Evolutionary conservation across 2,888 invertebrate species (phyloP), one percentile per base, ranked within the genome.

Genomic region (Hemicrepidius hirtus): DNA sequence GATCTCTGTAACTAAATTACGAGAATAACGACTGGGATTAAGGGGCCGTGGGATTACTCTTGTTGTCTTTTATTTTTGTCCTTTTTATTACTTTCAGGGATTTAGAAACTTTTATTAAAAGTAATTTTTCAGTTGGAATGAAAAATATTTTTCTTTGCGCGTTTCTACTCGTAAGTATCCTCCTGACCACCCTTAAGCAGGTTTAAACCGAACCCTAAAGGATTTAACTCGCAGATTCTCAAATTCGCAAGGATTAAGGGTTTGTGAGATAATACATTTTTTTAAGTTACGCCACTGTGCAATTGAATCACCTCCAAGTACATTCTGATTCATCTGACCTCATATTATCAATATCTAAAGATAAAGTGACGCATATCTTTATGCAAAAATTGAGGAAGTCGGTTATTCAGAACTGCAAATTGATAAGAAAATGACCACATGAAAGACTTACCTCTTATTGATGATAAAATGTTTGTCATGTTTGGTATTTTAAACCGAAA

Each of bases 321-420:
- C 16, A 12, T 57, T 57, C 57, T 57, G 57, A 57, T 57, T 57
- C 57, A 57, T 57, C 57, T 57, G 35, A 24, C 24, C 57, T 57
- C n/a, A 13, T 13, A 28, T 57, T 57, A 57, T 57, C 57, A 18
- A 35, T 10, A 57, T 3, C 18, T 57, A 37, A 57, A 37, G 35
- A 57, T 37, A 20, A 50, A 24, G 28, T 57, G 57, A 57, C 57
- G n/a, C 35, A 28, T 24, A 20, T 28, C 10, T 16, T 57, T n/a
- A 20, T 57, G 57, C 35, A 57, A 35, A 57, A 37, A 57, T 57
- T 57, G 57, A 57, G 57, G 57, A 57, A 57, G 57, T 57, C 57
- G 35, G 16, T 57, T 57, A 57, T 57, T 37, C 57, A 37, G 20
- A 41, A 24, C 32, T 57, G 57, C 57, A 57, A 16, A 37, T 57